phyloP scores from a whole-genome alignment of 2,797 vertebrate genomes.

The Smutsia temminckii region DNA sequence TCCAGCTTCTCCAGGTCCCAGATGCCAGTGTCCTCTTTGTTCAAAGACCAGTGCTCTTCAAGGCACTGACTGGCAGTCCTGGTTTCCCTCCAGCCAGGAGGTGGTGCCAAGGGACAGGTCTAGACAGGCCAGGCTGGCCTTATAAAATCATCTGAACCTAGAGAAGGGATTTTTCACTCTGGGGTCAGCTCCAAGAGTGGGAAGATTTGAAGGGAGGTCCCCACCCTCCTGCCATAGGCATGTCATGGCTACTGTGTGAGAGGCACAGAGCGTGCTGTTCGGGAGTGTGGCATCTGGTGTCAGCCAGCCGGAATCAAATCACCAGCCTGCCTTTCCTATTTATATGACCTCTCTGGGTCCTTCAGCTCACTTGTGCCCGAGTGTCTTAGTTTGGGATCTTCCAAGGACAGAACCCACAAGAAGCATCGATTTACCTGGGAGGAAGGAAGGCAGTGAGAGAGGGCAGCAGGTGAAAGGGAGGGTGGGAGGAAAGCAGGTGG shows the following conservation, averaged over 20 bases:
- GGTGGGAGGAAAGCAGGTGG: not conserved
- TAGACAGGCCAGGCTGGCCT: not conserved
- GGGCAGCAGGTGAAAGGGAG: not conserved
- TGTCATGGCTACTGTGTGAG: rapidly evolving
- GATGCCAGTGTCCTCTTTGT: not conserved
- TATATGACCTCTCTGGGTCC: not conserved
- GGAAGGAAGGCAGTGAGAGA: not conserved
- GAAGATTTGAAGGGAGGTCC: not conserved
- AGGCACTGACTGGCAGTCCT: not conserved
- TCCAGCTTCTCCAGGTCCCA: not conserved
- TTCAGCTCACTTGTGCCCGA: not conserved
- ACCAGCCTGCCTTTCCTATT: not conserved
- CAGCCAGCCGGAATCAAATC: not conserved
- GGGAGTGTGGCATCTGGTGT: not conserved
- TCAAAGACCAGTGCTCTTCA: not conserved
- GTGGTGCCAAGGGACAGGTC: not conserved
- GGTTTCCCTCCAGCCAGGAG: not conserved
- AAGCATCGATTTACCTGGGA: not conserved
- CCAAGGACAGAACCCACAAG: not conserved
- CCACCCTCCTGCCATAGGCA: rapidly evolving
- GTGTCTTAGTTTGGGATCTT: not conserved
- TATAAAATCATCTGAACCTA: not conserved
- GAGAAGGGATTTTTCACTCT: not conserved
- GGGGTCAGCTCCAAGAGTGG: not conserved
- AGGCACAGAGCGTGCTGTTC: not conserved